A percentile compares a stretch with the other conserved stretches of the same genome.
phyloP scores from a whole-genome alignment of 2,888 invertebrate species.

The Hemaris fuciformis region DNA sequence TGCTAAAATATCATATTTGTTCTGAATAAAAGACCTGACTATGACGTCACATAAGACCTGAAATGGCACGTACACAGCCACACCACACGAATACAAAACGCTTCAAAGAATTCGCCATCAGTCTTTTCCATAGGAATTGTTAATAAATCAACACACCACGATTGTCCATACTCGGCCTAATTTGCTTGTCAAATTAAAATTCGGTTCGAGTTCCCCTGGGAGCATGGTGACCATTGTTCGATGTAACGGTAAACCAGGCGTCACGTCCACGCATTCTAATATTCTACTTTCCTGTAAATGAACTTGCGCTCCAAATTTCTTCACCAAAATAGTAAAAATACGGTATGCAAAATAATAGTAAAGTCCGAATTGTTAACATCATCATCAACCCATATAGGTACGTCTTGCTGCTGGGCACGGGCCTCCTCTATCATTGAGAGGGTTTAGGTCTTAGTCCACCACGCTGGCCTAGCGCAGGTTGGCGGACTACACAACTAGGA shows the following conservation, averaged over 20 bases:
- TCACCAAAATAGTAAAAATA: background rate
- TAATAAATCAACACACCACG: constrained; percentile 36
- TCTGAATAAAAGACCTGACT: no score
- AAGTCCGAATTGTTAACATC: no score
- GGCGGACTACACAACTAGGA: no score
- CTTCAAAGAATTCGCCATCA: constrained; percentile 27
- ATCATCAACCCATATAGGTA: no score
- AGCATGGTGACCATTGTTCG: constrained; percentile 46
- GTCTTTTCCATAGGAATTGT: constrained; percentile 19
- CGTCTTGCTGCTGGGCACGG: no score
- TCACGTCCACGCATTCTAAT: constrained; percentile 58
- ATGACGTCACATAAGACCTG: background rate
- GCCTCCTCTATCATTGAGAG: no score
- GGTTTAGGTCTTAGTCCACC: no score
- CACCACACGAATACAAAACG: background rate
- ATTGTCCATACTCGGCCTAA: constrained; percentile 47
- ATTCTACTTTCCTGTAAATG: constrained; percentile 49
- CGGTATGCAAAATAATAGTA: background rate
- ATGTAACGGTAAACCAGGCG: constrained; percentile 37
- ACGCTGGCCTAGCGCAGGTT: no score
- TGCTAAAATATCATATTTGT: no score
- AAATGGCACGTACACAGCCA: background rate
- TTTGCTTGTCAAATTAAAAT: constrained; percentile 65
- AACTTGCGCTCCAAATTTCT: constrained; percentile 44
- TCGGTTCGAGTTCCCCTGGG: constrained; percentile 62